Conservation (phyloP, 1,140 invertebrate species). For the Sesamia nonagrioides region DNA sequence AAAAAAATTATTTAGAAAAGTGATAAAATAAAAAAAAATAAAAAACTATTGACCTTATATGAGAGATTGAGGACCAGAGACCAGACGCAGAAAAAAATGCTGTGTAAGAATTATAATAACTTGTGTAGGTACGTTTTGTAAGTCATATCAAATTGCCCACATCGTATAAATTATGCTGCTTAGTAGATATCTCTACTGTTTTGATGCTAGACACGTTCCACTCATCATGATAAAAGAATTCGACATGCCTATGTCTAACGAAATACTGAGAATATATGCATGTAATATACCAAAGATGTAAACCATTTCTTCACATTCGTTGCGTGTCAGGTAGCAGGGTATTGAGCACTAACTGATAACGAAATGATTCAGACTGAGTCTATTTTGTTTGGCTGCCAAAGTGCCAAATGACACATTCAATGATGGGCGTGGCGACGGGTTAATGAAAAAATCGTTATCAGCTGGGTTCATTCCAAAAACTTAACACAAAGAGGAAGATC, state of each 20-base stretch:
- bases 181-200: not conserved
- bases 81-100: too few species aligned
- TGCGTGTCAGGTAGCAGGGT: constrained; percentile 2
- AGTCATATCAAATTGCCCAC: too few species aligned
- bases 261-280: constrained; percentile 25
- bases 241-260: not conserved
- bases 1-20: too few species aligned
- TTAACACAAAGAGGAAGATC: constrained; percentile 56
- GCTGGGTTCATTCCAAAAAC: constrained; percentile 55
- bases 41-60: too few species aligned
- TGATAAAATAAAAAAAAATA: too few species aligned
- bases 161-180: not conserved
- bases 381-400: not conserved
- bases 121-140: too few species aligned
- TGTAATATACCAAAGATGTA: constrained; percentile 1
- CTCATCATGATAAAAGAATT: constrained; percentile 6
- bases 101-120: too few species aligned
- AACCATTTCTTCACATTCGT: not conserved
- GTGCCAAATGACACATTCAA: constrained; percentile 23
- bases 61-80: too few species aligned
- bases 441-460: constrained; percentile 56
- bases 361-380: not conserved
- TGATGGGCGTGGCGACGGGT: constrained; percentile 6
- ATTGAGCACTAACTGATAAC: not conserved
- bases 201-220: not conserved